Base-by-base conservation (phyloP, 1,140 invertebrate species). In the Anadara kagoshimensis region DNA sequence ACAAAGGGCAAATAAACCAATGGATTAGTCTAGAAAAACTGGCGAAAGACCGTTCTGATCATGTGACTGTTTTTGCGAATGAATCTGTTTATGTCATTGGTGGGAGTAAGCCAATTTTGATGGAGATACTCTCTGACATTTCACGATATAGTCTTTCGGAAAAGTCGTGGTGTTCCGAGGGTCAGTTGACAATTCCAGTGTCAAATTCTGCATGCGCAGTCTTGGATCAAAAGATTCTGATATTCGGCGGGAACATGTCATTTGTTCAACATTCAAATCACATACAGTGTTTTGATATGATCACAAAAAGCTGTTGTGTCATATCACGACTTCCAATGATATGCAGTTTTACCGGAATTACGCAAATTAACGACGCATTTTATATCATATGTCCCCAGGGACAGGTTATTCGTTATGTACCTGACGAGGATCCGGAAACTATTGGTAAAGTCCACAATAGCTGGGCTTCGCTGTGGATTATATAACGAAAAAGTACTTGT, bases 41-140 rank as follows among this genome's bases (percentile, higher is more conserved):
- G 26, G 58, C 47, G n/a, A 47, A 49, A 24, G 68, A 53, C 43
- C 67, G 80, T 41, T 45, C 73, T 14, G 70, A 79, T 24, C 83
- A 84, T 73, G 36, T 61, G 1, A 69, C 82, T 65, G 77, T 78
- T 14, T 64, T 75, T 1, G 56, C 74, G 0, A 74, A 67, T 5
- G 44, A 69, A 5, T 56, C 36, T 20, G n/a, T 82, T 5, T 84
- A 75, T 73, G 62, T 75, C 5, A 20, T 82, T 4, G 83, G 83
- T 3, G 83, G 83, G 8, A 64, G 72, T 26, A 36, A 36, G 29
- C 51, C 24, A 11, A 41, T 47, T n/a, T 26, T 36, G 51, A 56
- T 69, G 22, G 44, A 36, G 0, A 53, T 73, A n/a, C 51, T 75
- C 24, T 61, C 69, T 16, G 43, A 62, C 24, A 56, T 81, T 53